Base-by-base conservation (phyloP, 2,113 vertebrate genomes). In the Eptesicus fuscus region DNA sequence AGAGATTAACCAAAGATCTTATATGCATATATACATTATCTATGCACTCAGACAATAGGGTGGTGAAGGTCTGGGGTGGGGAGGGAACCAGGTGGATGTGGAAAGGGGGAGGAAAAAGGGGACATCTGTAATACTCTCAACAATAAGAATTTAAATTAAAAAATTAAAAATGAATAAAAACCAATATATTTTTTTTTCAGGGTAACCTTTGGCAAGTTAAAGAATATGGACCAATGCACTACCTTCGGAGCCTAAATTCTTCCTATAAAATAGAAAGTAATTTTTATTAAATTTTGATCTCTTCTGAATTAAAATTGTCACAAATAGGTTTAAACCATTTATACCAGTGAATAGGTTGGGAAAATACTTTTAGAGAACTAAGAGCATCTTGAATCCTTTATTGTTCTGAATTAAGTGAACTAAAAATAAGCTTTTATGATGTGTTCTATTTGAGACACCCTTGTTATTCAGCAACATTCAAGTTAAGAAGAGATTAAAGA, bases 341-440 rank as follows among this genome's bases (percentile, higher is more conserved):
- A n/a, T 86, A 40, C 32, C 2, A 5, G 6, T 13, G 25, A 49
- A 18, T 13, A 3, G 3, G 0, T 32, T n/a, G 1, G 40, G 5
- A 47, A 83, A 80, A 74, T n/a, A 59, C 13, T 61, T 20, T 16
- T 16, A 59, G 4, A 3, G 2, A 42, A 4, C 5, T 9, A 44
- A 35, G 3, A 61, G 12, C 44, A 42, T 28, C 11, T 56, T n/a
- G 7, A 79, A n/a, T 42, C 4, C 2, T 77, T 82, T 51, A 10
- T 37, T 51, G 5, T 44, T 30, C 47, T 86, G 56, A 88, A 47
- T 22, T 76, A 78, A 44, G n/a, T 84, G 5, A 77, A 51, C 2
- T 51, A 63, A 78, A 88, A 86, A 20, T n/a, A 90, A 73, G 17
- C 9, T 69, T 84, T 79, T 42, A 86, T 10, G 28, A 4, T 5